Conservation (phyloP, 1,140 invertebrate genomes). For the Pseudachorutes palmiensis region DNA sequence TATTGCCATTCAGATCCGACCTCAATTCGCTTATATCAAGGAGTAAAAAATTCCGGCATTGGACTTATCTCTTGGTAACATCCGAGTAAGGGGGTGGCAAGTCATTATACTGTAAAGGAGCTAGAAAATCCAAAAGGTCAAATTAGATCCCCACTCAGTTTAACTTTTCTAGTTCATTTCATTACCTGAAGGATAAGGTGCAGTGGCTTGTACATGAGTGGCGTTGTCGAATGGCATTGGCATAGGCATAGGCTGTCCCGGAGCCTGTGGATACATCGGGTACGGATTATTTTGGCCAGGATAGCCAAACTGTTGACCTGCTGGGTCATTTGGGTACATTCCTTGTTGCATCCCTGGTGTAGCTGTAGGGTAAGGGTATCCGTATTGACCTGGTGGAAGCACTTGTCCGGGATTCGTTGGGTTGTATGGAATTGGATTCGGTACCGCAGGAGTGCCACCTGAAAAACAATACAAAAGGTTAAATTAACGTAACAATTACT, state of each 20-base stretch:
- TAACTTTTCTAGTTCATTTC: no score
- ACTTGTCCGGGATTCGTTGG: neutral
- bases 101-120: neutral
- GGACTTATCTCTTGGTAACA: neutral
- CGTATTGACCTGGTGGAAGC: neutral
- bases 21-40: no score
- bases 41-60: no score
- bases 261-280: neutral
- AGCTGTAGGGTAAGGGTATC: neutral
- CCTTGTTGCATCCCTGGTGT: neutral
- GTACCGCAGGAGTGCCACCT: neutral
- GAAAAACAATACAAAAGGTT: neutral
- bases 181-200: neutral
- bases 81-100: neutral
- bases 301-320: neutral
- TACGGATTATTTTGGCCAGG: neutral
- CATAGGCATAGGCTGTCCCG: neutral
- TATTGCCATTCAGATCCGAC: no score
- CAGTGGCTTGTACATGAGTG: neutral
- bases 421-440: neutral
- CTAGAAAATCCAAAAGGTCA: neutral
- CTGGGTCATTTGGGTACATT: no score
- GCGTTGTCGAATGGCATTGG: conserved; percentile 2
- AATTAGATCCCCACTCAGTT: neutral
- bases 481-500: neutral